Evolutionary conservation across 1,140 invertebrate species (phyloP).

Genomic region (Panagrolaimus sp.): DNA sequence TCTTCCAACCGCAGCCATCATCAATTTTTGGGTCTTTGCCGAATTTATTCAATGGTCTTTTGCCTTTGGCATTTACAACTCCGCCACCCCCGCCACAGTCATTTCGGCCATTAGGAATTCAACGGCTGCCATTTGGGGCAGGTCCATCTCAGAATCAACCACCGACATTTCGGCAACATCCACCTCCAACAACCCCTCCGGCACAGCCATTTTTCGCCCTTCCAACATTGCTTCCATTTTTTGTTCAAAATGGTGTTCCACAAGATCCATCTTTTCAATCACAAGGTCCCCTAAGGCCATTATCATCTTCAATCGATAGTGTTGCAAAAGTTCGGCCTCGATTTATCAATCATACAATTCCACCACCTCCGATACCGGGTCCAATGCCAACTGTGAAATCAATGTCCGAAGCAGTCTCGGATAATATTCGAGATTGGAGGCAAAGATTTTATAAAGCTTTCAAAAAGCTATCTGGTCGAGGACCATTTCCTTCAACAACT

Average conservation of each 20-base stretch:
- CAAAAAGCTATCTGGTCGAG: not conserved
- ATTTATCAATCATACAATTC: not conserved
- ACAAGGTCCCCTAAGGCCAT: too few relatives aligned
- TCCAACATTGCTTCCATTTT: constrained; percentile 6
- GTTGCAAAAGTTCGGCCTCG: not conserved
- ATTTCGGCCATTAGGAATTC: not conserved
- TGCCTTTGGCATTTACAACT: not conserved
- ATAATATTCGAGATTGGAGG: constrained; percentile 10
- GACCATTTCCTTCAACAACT: not conserved
- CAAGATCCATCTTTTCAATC: not conserved
- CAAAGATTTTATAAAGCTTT: constrained; percentile 16
- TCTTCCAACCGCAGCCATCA: not conserved
- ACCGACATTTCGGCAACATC: not conserved
- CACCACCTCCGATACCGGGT: not conserved
- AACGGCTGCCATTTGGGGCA: too few relatives aligned
- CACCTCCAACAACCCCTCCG: constrained; percentile 2
- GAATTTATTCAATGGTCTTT: constrained; percentile 1
- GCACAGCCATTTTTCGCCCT: not conserved
- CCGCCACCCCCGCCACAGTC: too few relatives aligned
- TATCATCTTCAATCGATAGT: not conserved
- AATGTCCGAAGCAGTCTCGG: not conserved
- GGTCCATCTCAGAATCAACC: not conserved
- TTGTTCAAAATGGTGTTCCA: constrained; percentile 5
- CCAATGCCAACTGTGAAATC: not conserved
- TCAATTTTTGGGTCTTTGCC: not conserved